These are phyloP conservation scores for Sterna hirundo DNA, from an alignment of 2,113 vertebrate species.

Conservation along the genomic window DNA sequence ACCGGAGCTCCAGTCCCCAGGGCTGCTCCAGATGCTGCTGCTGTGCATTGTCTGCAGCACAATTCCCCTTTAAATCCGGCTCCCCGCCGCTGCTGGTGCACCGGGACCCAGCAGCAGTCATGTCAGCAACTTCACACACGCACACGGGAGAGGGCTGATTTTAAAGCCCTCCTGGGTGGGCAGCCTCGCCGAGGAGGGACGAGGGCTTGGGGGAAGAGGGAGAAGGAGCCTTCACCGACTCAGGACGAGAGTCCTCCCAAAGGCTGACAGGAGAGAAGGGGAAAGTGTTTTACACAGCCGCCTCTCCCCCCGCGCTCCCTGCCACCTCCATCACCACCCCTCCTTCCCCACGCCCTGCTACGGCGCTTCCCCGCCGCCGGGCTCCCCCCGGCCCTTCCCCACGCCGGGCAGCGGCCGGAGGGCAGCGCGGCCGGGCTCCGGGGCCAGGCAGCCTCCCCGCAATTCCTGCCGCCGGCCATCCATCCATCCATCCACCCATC, in stretches of 20 bases:
- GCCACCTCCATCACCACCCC: neutral
- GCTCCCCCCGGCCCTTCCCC: neutral
- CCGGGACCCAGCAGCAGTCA: conserved; percentile 52
- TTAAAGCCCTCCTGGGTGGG: conserved; percentile 46
- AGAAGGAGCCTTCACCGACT: conserved; percentile 68
- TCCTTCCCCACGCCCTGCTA: conserved; percentile 14
- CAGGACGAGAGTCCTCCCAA: conserved; percentile 71
- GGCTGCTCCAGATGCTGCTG: conserved; percentile 63
- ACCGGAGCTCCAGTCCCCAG: conserved; percentile 53
- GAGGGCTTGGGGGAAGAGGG: conserved; percentile 37
- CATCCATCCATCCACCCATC: no score
- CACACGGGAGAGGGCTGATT: neutral
- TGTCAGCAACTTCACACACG: conserved; percentile 52
- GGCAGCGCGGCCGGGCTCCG: neutral
- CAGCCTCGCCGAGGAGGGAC: conserved; percentile 12
- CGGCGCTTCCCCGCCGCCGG: neutral
- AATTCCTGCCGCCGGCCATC: neutral
- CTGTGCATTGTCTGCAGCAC: conserved; percentile 71
- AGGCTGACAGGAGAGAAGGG: conserved; percentile 78
- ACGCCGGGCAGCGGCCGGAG: neutral
- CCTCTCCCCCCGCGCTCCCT: neutral
- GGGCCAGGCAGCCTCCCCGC: neutral
- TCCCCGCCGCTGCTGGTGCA: conserved; percentile 43
- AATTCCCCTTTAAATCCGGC: conserved; percentile 62
- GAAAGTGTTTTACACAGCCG: conserved; percentile 49